phyloP scores from a whole-genome alignment of 2,113 vertebrate genomes.

The Python bivittatus region DNA sequence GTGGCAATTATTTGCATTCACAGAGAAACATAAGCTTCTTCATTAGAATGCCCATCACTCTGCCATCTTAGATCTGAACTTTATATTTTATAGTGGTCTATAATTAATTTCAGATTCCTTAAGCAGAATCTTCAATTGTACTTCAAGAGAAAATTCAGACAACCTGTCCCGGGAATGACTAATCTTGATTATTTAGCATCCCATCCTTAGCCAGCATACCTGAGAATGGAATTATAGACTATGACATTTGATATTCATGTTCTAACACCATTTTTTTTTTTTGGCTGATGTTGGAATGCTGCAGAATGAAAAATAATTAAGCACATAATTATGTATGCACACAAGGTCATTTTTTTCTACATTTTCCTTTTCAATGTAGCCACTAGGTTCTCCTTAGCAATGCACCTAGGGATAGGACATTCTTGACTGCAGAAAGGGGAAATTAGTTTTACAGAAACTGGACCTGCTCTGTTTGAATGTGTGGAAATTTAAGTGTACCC shows the following conservation, averaged over 20 bases:
- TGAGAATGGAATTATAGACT: neutral
- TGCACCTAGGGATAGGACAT: neutral
- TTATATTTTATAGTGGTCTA: neutral
- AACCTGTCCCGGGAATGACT: neutral
- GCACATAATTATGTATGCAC: neutral
- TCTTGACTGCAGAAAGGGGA: neutral
- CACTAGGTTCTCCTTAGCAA: neutral
- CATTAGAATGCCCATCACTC: neutral
- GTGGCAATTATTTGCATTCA: neutral
- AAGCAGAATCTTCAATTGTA: neutral
- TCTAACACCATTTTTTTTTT: neutral
- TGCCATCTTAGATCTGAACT: neutral
- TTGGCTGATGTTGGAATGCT: neutral
- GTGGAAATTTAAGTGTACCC: neutral
- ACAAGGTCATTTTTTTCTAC: neutral
- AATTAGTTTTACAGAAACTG: no score
- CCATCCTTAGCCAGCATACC: neutral
- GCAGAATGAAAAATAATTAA: neutral
- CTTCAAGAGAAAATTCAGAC: neutral
- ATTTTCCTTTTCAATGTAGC: neutral
- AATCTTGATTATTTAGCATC: neutral
- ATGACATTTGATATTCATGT: neutral
- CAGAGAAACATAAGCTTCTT: neutral
- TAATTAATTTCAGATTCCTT: neutral
- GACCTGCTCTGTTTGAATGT: no score